These are phyloP conservation scores for Platycnemis pennipes DNA, from an alignment of 2,888 invertebrate species.

Conservation along the genomic window DNA sequence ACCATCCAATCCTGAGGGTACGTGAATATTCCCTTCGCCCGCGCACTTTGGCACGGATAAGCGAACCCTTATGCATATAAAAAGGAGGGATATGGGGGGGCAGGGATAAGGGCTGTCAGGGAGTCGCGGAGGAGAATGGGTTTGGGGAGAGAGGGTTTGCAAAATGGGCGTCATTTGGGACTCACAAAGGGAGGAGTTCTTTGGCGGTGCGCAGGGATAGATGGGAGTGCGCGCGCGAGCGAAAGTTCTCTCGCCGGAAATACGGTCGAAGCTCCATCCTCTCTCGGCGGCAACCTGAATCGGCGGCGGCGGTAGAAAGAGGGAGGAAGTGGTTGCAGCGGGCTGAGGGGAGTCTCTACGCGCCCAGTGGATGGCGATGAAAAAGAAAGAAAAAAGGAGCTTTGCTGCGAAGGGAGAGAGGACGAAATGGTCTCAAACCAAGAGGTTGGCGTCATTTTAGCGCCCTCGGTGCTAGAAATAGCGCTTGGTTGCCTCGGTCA, in stretches of 20 bases:
- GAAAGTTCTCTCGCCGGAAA: slow-evolving; percentile 40
- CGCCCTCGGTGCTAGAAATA: not conserved
- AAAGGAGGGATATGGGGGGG: not conserved
- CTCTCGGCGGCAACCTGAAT: not conserved
- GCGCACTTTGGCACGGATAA: not conserved
- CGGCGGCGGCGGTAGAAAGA: not conserved
- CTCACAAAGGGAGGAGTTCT: slow-evolving; percentile 31
- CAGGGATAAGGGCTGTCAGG: no score
- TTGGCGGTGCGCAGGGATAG: not conserved
- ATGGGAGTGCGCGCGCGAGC: not conserved
- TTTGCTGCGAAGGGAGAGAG: not conserved
- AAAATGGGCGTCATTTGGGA: slow-evolving; percentile 28
- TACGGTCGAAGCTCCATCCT: not conserved
- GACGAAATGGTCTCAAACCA: not conserved
- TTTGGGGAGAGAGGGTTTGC: not conserved
- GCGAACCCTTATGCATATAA: slow-evolving; percentile 10
- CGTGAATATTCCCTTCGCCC: no score
- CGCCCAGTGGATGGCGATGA: not conserved
- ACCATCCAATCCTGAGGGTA: not conserved
- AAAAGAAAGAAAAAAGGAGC: not conserved
- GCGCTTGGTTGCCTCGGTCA: not conserved
- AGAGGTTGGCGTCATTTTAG: not conserved
- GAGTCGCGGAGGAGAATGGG: not conserved
- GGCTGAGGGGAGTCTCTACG: not conserved
- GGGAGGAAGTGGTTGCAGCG: not conserved